Base-by-base conservation (phyloP, 2,113 vertebrate species). In the Dasyurus viverrinus region DNA sequence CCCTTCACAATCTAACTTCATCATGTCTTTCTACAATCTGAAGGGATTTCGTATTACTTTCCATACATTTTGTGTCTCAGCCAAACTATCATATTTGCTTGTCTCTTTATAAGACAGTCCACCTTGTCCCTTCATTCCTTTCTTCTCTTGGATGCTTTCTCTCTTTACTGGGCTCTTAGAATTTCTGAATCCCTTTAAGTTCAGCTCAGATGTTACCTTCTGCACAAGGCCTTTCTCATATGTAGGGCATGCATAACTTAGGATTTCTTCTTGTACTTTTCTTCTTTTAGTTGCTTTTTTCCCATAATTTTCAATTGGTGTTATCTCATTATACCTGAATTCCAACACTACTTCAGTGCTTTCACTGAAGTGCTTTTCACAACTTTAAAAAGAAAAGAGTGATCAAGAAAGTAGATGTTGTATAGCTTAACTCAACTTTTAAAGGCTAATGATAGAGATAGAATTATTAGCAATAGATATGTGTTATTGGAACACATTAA, bases 331-430 rank as follows among this genome's bases (percentile, higher is more conserved):
- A 90, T 92, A 52, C 24, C 93, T 93, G 57, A 89, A 52, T 95
- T 1, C 36, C 42, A 19, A 84, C 19, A 84, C 68, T 84, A 7
- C 10, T 94, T 96, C 54, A 92, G 42, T 76, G 95, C 30, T 93
- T 53, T 91, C 54, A 89, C 90, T 91, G 22, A 94, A 96, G 23
- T 7, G 1, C 94, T 30, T 30, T 30, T 11, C 27, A 0, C 60
- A 76, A 54, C 42, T 89, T 92, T 53, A 92, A 27, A 89, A 89
- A 52, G 24, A 1, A 89, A 95, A 91, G 92, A 84, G 36, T 12
- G 52, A 89, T 90, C 50, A 95, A 52, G 16, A 54, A 95, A 93
- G 60, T 84, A n/a, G 92, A 95, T 91, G n/a, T 8, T 16, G 22
- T 54, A 68, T 95, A 36, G 0, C 11, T 90, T 97, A 90, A 47